Evolutionary conservation across 1,140 invertebrate species (phyloP), one percentile per base, ranked within the genome.

Genomic region (Leptopilina boulardi): DNA sequence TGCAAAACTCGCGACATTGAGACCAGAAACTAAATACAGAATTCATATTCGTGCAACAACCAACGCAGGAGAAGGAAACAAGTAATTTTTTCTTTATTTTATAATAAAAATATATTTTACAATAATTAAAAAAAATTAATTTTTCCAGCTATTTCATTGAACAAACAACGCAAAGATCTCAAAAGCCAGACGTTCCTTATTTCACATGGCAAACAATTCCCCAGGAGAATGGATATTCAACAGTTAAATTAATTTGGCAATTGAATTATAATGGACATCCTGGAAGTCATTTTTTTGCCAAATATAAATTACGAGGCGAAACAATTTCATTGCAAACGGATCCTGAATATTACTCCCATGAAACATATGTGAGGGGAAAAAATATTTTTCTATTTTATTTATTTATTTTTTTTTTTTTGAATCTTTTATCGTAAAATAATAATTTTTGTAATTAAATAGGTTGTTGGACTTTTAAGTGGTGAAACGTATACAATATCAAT

Each of bases 401-500:
- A 92, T 94, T 13, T 95, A 99, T 87, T 96, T 98, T 84, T 94
- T 99, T 81, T 92, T 94, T 77, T 93, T 98, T 6, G 54, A 18
- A 3, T 13, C 41, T 1, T 9, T 1, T n/a, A n/a, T n/a, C n/a
- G n/a, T n/a, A n/a, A n/a, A n/a, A n/a, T n/a, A n/a, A n/a, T n/a
- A n/a, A n/a, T 30, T 30, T 15, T 66, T 44, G 26, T 74, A 70
- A 72, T 75, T 18, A 18, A 51, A 0, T 34, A 95, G 73, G 91
- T 99, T 15, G 92, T 93, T 23, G 96, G 95, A 1, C 92, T 99
- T 54, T 93, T 96, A 82, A 95, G 95, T 3, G 97, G 96, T n/a
- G 95, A 96, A 78, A 93, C 94, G 4, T 97, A 99, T 87, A 96
- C 99, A 83, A 95, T 99, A 86, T 93, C 95, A 76, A 94, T 99